Conservation (phyloP, 92 coral and sea anemone genomes). For the Micromussa lordhowensis region DNA sequence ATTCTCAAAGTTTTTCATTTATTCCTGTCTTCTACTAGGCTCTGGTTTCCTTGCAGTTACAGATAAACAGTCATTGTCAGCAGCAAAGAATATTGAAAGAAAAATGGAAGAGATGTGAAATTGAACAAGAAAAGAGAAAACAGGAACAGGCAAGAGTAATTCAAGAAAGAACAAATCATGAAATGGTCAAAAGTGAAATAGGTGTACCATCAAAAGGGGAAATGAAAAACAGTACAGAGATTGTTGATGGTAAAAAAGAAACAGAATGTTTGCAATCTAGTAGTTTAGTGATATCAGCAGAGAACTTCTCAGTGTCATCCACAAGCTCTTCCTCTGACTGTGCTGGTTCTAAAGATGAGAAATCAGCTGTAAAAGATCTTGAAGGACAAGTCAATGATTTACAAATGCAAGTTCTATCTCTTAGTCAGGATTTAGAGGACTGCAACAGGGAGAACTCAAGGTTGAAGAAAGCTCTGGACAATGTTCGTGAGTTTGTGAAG, state of each 20-base stretch:
- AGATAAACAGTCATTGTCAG: constrained; percentile 77
- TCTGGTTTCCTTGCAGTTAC: constrained; percentile 87
- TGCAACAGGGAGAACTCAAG: constrained; percentile 89
- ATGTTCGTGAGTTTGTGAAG: constrained; percentile 68
- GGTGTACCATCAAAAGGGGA: neutral
- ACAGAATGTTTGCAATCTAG: constrained; percentile 52
- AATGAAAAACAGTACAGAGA: constrained; percentile 27
- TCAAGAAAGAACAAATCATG: constrained; percentile 54
- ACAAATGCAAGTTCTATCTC: constrained; percentile 91
- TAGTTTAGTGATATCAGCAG: constrained; percentile 86
- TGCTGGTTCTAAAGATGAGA: constrained; percentile 65
- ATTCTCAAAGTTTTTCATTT: neutral
- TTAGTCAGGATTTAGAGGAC: constrained; percentile 92
- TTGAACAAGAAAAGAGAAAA: constrained; percentile 56
- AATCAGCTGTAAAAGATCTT: constrained; percentile 44
- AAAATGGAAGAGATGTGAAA: constrained; percentile 75
- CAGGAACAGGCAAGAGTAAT: constrained; percentile 49
- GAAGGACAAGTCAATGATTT: constrained; percentile 76
- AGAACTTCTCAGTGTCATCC: constrained; percentile 90
- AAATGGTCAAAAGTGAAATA: constrained; percentile 19
- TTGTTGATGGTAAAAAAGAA: constrained; percentile 48
- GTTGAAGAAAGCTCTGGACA: constrained; percentile 69
- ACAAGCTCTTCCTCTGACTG: constrained; percentile 78
- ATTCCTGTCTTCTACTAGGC: constrained; percentile 67
- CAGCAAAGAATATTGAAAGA: constrained; percentile 83